Conservation (phyloP, 2,113 vertebrate species). For the Dasyprocta punctata region DNA sequence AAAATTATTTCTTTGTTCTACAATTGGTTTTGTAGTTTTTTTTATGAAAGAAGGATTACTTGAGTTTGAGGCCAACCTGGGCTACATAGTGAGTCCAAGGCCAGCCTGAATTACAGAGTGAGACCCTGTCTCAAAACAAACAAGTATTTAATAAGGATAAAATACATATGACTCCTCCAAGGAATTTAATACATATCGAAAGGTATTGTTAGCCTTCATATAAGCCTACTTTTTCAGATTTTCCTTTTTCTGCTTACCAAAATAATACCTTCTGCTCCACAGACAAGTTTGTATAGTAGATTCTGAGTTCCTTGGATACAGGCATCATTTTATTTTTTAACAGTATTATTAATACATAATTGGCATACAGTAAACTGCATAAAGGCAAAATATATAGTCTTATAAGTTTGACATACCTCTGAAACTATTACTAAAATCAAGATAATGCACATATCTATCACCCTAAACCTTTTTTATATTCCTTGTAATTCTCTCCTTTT, state of each 20-base stretch:
- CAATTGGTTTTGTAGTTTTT: neutral
- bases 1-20: conserved; percentile 37
- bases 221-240: conserved; percentile 37
- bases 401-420: neutral
- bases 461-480: neutral
- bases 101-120: neutral
- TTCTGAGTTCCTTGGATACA: neutral
- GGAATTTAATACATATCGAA: neutral
- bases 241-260: conserved; percentile 46
- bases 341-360: conserved; percentile 8
- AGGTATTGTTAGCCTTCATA: neutral
- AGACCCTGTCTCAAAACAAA: neutral
- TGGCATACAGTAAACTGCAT: neutral
- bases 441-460: neutral
- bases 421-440: neutral
- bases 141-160: neutral
- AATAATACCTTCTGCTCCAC: neutral
- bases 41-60: neutral
- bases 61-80: neutral
- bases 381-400: neutral
- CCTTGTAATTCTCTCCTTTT: neutral
- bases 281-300: conserved; percentile 1
- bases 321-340: conserved; percentile 14
- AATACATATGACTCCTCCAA: neutral
- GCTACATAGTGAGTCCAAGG: neutral